These are phyloP conservation scores for Bilobella aurantiaca DNA, from an alignment of 1,140 invertebrate genomes.

Conservation along the genomic window DNA sequence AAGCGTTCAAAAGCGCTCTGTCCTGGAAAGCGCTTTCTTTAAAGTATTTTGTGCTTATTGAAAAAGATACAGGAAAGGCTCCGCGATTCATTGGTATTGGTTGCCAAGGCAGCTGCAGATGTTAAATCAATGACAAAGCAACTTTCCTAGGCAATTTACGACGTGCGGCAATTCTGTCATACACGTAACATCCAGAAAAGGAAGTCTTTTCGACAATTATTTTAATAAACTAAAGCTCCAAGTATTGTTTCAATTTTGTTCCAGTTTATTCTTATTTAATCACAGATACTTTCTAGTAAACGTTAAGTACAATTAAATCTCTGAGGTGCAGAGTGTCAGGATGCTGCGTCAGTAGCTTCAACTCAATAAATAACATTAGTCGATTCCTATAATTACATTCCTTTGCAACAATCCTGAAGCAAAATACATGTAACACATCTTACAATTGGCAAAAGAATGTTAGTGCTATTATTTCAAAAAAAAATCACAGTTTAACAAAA, in stretches of 20 bases:
- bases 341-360: neutral
- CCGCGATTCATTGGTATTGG: neutral
- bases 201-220: neutral
- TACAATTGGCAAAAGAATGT: no score
- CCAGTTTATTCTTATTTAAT: no score
- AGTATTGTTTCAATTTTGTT: no score
- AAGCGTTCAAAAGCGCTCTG: neutral
- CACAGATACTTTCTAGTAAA: neutral
- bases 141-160: no score
- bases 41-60: neutral
- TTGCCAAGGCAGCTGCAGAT: neutral
- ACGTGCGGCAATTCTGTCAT: no score
- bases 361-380: neutral
- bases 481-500: neutral
- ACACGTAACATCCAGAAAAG: neutral
- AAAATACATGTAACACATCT: neutral
- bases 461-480: no score
- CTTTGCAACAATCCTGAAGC: neutral
- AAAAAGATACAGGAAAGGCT: neutral
- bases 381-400: neutral
- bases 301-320: neutral
- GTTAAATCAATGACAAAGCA: neutral
- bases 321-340: neutral
- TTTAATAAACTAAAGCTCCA: neutral
- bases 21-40: neutral